Conservation (phyloP, 2,888 invertebrate genomes). For the Synergus laeviventris region DNA sequence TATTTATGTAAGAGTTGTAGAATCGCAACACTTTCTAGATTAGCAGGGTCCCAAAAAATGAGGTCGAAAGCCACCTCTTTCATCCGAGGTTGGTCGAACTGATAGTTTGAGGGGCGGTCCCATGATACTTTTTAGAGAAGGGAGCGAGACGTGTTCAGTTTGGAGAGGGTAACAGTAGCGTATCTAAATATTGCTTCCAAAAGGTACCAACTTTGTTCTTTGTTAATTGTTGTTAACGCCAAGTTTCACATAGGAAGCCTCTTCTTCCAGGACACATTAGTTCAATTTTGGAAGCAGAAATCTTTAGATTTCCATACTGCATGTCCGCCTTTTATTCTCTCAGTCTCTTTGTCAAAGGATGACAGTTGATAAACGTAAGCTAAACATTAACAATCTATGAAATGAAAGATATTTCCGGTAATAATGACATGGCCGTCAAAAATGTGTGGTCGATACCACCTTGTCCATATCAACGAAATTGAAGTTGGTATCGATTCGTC, state of each 20-base stretch:
- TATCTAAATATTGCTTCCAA: slow-evolving; percentile 19
- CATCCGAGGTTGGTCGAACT: slow-evolving; percentile 30
- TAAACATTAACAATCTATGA: too few relatives aligned
- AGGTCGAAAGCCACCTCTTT: slow-evolving; percentile 38
- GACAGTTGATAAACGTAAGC: too few relatives aligned
- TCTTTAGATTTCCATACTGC: neutral
- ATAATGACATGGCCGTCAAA: neutral
- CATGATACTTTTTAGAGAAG: slow-evolving; percentile 29
- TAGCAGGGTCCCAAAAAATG: slow-evolving; percentile 22
- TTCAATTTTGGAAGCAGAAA: neutral
- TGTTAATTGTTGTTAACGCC: neutral
- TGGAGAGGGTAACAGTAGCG: slow-evolving; percentile 33
- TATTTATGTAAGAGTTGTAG: neutral
- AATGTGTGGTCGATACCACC: neutral
- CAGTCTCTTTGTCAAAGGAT: too few relatives aligned
- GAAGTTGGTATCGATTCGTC: slow-evolving; percentile 50
- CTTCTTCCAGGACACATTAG: neutral
- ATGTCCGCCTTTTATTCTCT: too few relatives aligned
- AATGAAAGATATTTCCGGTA: too few relatives aligned
- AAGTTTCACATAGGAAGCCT: neutral
- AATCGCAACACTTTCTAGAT: slow-evolving; percentile 7
- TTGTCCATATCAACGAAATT: neutral
- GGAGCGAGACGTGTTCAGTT: slow-evolving; percentile 8
- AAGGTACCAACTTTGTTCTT: neutral
- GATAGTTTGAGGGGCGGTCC: slow-evolving; percentile 34